A percentile compares a stretch with the other conserved stretches of the same genome.
Conservation (phyloP, 2,888 invertebrate genomes). For the Chalcis sispes region DNA sequence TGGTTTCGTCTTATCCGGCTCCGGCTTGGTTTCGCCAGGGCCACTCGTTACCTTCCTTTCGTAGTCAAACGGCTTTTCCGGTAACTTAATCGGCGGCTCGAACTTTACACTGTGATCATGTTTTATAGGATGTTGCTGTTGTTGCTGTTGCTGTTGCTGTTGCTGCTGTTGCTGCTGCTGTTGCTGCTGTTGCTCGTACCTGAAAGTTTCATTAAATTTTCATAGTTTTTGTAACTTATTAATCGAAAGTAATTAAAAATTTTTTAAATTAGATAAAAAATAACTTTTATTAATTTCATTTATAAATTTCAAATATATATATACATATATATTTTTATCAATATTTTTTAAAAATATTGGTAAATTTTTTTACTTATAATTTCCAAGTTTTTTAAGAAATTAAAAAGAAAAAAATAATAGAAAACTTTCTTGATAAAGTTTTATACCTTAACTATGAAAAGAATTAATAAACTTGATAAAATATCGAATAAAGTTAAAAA, state of each 20-base stretch:
- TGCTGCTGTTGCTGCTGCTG: conserved; percentile 42
- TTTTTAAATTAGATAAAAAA: too few relatives aligned
- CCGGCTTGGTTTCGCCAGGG: conserved; percentile 64
- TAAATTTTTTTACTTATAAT: too few relatives aligned
- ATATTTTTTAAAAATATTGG: background rate
- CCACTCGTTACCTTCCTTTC: conserved; percentile 60
- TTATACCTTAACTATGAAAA: too few relatives aligned
- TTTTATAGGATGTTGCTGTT: conserved; percentile 29
- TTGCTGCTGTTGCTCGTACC: conserved; percentile 56
- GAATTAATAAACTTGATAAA: too few relatives aligned
- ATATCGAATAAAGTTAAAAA: too few relatives aligned
- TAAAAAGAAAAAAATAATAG: too few relatives aligned
- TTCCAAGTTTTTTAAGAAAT: too few relatives aligned
- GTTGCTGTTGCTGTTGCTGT: conserved; percentile 44
- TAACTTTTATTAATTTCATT: too few relatives aligned
- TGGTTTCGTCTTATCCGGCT: conserved; percentile 79
- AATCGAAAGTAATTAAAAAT: too few relatives aligned
- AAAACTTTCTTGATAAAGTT: too few relatives aligned
- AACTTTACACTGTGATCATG: conserved; percentile 68
- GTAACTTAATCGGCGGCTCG: conserved; percentile 66
- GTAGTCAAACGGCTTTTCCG: conserved; percentile 70
- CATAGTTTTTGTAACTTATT: too few relatives aligned
- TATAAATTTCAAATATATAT: too few relatives aligned
- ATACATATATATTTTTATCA: background rate
- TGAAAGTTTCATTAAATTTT: conserved; percentile 7